Base-by-base conservation (phyloP, 2,888 invertebrate genomes). In the Gibbula magus region DNA sequence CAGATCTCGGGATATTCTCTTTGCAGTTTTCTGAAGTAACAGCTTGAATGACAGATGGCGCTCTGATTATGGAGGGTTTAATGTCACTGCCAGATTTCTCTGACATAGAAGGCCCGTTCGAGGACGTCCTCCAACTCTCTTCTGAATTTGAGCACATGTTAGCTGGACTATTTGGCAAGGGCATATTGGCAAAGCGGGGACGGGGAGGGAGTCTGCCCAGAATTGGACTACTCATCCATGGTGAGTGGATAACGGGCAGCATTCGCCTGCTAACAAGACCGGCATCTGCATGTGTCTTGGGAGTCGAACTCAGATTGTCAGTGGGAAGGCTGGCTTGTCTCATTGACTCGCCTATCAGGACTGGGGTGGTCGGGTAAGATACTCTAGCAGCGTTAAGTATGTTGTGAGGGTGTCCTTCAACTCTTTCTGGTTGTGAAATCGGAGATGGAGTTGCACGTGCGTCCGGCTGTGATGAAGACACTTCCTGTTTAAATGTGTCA, bases 141-240 rank as follows among this genome's bases (percentile, higher is more conserved):
- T 45, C 45, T 45, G 45, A 45, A 45, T 1, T 45, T 45, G 45
- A 45, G 45, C 45, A 35, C 39, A 4, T 35, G 32, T 70, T 32
- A 18, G 70, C 20, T 35, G 70, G 70, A 18, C 18, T 70, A 10
- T 32, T 32, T 8, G 67, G 67, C n/a, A 32, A 18, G 16, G 67
- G 25, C 1, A 67, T 22, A 18, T 25, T 13, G 1, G 39, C 70
- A 20, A 32, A 39, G 7, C 70, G 18, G 4, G 70, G 35, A 20
- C 70, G 29, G 70, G 70, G 39, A 10, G 70, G 70, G 8, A 70
- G 70, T 35, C 70, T 32, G 1, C 70, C 70, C 7, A 35, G 70
- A 10, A 70, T 39, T 8, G 70, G 70, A 32, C 70, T 70, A 25
- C 70, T 70, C 70, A 70, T 70, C 70, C 70, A 70, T n/a, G 70